Percentiles rank a stretch among this genome's conserved stretches.
Conservation (phyloP, 1,140 invertebrate genomes). For the Drosophila novamexicana region DNA sequence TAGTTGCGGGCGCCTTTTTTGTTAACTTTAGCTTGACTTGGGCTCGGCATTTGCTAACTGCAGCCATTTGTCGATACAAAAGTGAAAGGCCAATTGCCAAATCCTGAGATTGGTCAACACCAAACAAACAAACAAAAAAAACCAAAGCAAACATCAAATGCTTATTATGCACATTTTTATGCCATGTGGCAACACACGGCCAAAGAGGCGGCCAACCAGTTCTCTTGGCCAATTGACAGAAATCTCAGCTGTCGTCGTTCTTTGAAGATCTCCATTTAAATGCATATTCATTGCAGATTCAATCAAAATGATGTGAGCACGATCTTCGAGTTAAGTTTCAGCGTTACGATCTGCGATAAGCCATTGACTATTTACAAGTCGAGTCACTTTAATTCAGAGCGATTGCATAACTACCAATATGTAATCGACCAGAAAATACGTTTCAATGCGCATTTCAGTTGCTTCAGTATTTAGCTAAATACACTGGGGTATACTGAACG, state of each 20-base stretch:
- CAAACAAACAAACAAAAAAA: conserved; percentile 29
- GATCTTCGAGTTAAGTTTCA: conserved; percentile 41
- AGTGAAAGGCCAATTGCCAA: conserved; percentile 79
- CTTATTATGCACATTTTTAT: conserved; percentile 72
- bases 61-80: conserved; percentile 70
- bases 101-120: conserved; percentile 68
- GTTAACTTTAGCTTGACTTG: conserved; percentile 1
- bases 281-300: conserved; percentile 47
- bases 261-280: conserved; percentile 24
- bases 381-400: conserved; percentile 4
- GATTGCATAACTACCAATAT: conserved; percentile 19
- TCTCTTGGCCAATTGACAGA: conserved; percentile 31
- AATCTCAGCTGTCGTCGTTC: conserved; percentile 17
- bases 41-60: conserved; percentile 42
- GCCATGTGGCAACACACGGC: conserved; percentile 44
- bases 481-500: background rate
- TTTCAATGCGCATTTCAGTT: conserved; percentile 4
- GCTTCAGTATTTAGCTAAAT: background rate
- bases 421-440: conserved; percentile 4
- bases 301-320: conserved; percentile 60
- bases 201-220: conserved; percentile 56
- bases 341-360: conserved; percentile 21
- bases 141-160: conserved; percentile 62
- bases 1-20: conserved; percentile 43
- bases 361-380: conserved; percentile 2